Evolutionary conservation across 2,888 invertebrate genomes (phyloP).

Genomic region (Diplazon laetatorius): DNA sequence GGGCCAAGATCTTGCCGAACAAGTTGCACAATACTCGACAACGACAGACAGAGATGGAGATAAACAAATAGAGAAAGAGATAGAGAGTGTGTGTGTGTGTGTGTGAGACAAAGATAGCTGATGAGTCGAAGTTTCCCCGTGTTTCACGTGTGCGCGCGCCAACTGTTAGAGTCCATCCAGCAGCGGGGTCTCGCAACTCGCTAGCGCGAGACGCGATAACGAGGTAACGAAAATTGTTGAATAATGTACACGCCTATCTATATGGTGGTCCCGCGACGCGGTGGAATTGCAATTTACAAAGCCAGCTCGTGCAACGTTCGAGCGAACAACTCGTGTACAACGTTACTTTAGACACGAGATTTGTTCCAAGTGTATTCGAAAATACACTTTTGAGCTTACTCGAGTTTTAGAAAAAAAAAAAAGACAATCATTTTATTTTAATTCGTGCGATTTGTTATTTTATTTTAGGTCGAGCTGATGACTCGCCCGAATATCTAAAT

Average conservation of each 20-base stretch:
- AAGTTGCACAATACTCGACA: constrained; percentile 28
- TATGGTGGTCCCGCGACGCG: too few relatives aligned
- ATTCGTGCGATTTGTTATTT: too few relatives aligned
- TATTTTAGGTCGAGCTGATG: too few relatives aligned
- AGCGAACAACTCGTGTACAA: constrained; percentile 27
- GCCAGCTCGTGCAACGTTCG: neutral
- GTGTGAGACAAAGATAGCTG: neutral
- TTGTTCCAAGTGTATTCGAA: constrained; percentile 4
- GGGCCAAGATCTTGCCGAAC: constrained; percentile 27
- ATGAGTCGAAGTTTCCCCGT: constrained; percentile 26
- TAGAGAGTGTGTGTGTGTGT: too few relatives aligned
- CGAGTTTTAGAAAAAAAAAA: too few relatives aligned
- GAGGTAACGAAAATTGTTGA: constrained; percentile 47
- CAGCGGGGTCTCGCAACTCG: constrained; percentile 9
- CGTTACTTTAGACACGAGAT: constrained; percentile 3
- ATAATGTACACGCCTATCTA: constrained; percentile 21
- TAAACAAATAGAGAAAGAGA: too few relatives aligned
- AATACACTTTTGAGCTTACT: constrained; percentile 9
- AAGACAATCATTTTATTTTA: too few relatives aligned
- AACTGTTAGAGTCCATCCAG: constrained; percentile 21
- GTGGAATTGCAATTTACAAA: constrained; percentile 43
- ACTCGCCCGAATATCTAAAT: too few relatives aligned
- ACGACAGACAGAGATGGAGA: neutral
- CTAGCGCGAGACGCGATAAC: constrained; percentile 44
- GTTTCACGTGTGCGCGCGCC: constrained; percentile 39